Conservation (phyloP, 2,113 vertebrate genomes). For the Ciconia stormi region DNA sequence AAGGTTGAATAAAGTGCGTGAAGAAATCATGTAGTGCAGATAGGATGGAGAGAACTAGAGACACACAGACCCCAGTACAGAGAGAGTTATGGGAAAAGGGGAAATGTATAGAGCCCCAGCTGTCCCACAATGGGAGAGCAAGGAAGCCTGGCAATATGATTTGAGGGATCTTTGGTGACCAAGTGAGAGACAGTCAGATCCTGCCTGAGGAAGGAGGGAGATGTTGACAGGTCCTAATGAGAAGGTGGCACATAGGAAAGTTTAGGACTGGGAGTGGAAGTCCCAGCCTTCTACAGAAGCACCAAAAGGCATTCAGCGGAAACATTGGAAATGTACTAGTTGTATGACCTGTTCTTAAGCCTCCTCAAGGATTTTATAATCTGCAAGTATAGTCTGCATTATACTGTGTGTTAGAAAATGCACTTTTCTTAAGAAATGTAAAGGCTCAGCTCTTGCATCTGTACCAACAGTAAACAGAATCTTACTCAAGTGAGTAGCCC, state of each 20-base stretch:
- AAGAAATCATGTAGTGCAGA: neutral
- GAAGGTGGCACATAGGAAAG: neutral
- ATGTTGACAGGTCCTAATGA: neutral
- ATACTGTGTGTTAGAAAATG: neutral
- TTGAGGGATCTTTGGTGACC: neutral
- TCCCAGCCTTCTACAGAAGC: fast-evolving
- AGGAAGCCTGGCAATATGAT: neutral
- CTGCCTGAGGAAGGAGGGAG: neutral
- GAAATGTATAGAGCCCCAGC: neutral
- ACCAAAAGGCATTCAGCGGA: neutral
- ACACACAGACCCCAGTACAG: neutral
- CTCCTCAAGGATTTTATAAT: neutral
- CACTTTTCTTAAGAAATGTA: neutral
- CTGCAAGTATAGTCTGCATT: neutral
- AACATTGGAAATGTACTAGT: neutral
- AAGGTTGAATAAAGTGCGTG: neutral
- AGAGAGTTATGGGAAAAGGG: neutral
- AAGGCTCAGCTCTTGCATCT: neutral
- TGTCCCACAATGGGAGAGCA: neutral
- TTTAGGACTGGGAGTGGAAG: neutral
- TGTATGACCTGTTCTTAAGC: neutral
- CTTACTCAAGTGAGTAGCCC: neutral
- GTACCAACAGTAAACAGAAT: neutral
- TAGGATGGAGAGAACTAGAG: neutral
- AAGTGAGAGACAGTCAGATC: neutral